Conservation (phyloP, 35 echinoderm and acorn worm genomes). For the Strongylocentrotus purpuratus region DNA sequence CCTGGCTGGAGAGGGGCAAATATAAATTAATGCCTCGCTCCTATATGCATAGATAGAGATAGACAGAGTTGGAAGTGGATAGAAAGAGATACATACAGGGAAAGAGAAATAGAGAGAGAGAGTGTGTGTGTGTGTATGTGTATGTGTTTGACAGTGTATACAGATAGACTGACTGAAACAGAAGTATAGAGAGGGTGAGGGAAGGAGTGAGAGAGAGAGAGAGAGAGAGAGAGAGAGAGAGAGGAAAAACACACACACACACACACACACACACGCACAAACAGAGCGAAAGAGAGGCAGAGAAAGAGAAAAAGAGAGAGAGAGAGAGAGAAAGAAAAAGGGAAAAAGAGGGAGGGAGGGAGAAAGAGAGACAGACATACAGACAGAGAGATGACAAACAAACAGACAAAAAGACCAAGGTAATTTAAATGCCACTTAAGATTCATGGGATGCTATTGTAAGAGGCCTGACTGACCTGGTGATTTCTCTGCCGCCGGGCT, state of each 20-base stretch:
- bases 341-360: not conserved
- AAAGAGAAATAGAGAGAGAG: not conserved
- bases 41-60: not conserved
- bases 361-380: not conserved
- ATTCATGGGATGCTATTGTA: not conserved
- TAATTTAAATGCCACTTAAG: not conserved
- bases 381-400: not conserved
- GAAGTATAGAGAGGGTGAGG: not conserved
- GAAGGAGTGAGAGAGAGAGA: not conserved
- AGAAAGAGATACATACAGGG: not conserved
- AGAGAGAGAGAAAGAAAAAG: not conserved
- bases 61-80: not conserved
- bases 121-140: no score
- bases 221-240: not conserved
- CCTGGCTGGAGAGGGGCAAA: not conserved
- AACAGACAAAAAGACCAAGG: no score
- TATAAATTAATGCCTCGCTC: no score
- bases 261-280: no score
- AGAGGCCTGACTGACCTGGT: not conserved
- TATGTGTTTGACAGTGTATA: no score
- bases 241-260: no score
- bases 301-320: not conserved
- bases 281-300: no score
- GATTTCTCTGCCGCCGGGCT: not conserved
- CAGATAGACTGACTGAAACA: no score